Conservation (phyloP, 2,888 invertebrate species). For the Apodemia zela region DNA sequence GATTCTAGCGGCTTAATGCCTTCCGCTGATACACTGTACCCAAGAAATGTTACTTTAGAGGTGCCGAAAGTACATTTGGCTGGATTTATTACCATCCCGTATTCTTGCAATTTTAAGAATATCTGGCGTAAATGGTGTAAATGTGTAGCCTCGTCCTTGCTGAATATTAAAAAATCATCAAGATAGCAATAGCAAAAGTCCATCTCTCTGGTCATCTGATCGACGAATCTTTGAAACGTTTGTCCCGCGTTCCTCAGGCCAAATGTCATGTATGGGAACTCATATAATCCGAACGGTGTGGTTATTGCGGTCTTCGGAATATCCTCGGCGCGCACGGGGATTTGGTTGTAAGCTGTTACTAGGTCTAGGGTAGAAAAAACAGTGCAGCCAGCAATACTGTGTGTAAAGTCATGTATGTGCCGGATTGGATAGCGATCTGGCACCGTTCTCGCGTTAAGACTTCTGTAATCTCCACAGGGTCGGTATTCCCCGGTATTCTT, state of each 20-base stretch:
- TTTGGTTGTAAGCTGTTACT: conserved; percentile 45
- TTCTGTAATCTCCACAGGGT: conserved; percentile 43
- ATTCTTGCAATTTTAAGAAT: neutral
- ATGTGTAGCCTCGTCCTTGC: neutral
- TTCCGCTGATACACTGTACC: conserved; percentile 30
- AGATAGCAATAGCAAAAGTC: conserved; percentile 29
- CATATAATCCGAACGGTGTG: conserved; percentile 21
- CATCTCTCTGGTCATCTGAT: conserved; percentile 38
- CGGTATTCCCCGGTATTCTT: conserved; percentile 24
- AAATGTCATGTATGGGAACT: neutral
- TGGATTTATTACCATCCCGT: neutral
- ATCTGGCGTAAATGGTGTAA: neutral
- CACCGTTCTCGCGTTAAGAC: conserved; percentile 36
- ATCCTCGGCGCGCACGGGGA: conserved; percentile 41
- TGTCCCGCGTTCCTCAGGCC: neutral
- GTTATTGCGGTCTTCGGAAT: conserved; percentile 34
- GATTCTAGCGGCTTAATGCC: conserved; percentile 29
- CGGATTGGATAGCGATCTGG: conserved; percentile 39
- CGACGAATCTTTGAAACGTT: conserved; percentile 30
- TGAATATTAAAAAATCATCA: conserved; percentile 18
- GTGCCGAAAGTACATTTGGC: neutral
- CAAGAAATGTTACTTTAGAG: conserved; percentile 34
- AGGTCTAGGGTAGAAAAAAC: conserved; percentile 8
- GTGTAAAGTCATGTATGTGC: conserved; percentile 31
- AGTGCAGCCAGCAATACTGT: conserved; percentile 12